These are phyloP conservation scores for Xiphophorus couchianus DNA, from an alignment of 2,113 vertebrate species.

Conservation along the genomic window DNA sequence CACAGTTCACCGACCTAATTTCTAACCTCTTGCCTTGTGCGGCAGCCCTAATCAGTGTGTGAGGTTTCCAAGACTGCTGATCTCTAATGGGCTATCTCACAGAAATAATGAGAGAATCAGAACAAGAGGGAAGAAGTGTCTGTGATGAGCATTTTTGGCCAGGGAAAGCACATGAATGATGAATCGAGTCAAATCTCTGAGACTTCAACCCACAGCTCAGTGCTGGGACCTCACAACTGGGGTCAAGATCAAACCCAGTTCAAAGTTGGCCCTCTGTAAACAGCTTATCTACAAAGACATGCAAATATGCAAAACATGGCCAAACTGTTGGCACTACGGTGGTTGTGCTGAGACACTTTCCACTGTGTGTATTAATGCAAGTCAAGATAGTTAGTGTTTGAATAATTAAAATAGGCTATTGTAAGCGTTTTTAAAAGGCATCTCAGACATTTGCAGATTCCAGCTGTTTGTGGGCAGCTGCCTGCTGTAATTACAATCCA, in stretches of 20 bases:
- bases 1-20: conserved; percentile 22
- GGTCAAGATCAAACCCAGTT: conserved; percentile 15
- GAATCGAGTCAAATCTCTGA: conserved; percentile 47
- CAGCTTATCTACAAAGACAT: neutral
- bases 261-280: neutral
- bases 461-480: too few relatives aligned
- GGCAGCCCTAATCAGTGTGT: conserved; percentile 51
- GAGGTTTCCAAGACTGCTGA: conserved; percentile 50
- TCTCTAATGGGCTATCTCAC: conserved; percentile 62
- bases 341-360: too few relatives aligned
- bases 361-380: too few relatives aligned
- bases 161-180: conserved; percentile 53
- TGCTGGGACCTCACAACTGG: conserved; percentile 17
- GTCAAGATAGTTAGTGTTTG: too few relatives aligned
- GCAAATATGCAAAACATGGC: neutral
- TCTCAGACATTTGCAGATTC: too few relatives aligned
- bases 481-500: neutral
- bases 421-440: too few relatives aligned
- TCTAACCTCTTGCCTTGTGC: conserved; percentile 16
- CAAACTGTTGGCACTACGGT: neutral
- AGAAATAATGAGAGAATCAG: conserved; percentile 70
- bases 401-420: too few relatives aligned
- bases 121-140: conserved; percentile 49
- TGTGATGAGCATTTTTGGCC: conserved; percentile 27
- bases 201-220: conserved; percentile 31